These are phyloP conservation scores for Dunckerocampus dactyliophorus DNA, from an alignment of 2,113 vertebrate genomes.

Conservation along the genomic window DNA sequence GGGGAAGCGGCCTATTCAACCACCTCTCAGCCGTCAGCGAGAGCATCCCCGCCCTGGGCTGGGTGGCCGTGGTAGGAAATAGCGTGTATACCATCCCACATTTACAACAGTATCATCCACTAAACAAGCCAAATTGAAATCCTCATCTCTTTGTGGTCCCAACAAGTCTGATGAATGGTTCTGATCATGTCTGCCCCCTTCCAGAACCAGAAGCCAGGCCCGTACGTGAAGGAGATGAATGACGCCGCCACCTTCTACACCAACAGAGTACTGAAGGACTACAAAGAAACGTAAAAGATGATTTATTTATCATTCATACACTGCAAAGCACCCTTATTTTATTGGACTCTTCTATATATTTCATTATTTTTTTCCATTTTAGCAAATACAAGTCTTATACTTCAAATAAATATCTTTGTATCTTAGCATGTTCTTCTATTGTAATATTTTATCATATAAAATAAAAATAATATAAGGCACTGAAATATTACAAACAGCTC, in stretches of 20 bases:
- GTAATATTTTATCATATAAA: neutral
- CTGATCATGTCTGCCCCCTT: slow-evolving; percentile 31
- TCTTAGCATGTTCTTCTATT: neutral
- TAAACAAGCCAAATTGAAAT: too few species aligned
- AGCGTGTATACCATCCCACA: too few species aligned
- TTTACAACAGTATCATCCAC: too few species aligned
- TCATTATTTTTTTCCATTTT: neutral
- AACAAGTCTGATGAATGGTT: too few species aligned
- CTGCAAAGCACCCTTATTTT: too few species aligned
- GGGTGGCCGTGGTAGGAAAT: slow-evolving; percentile 87
- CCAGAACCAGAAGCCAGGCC: slow-evolving; percentile 92
- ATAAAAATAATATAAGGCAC: neutral
- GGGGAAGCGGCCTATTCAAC: slow-evolving; percentile 90
- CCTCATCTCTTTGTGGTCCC: too few species aligned
- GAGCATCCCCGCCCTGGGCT: slow-evolving; percentile 94
- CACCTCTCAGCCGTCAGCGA: slow-evolving; percentile 95
- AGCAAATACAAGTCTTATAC: neutral
- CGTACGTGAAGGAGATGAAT: slow-evolving; percentile 99
- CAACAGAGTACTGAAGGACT: slow-evolving; percentile 97
- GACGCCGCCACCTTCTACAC: slow-evolving; percentile 98
- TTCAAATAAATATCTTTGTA: too few species aligned
- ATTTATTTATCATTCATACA: too few species aligned
- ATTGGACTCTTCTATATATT: too few species aligned
- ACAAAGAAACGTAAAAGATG: slow-evolving; percentile 85
- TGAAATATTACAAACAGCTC: too few species aligned